phyloP scores from a whole-genome alignment of 2,113 vertebrate genomes.

The Eclectus roratus region DNA sequence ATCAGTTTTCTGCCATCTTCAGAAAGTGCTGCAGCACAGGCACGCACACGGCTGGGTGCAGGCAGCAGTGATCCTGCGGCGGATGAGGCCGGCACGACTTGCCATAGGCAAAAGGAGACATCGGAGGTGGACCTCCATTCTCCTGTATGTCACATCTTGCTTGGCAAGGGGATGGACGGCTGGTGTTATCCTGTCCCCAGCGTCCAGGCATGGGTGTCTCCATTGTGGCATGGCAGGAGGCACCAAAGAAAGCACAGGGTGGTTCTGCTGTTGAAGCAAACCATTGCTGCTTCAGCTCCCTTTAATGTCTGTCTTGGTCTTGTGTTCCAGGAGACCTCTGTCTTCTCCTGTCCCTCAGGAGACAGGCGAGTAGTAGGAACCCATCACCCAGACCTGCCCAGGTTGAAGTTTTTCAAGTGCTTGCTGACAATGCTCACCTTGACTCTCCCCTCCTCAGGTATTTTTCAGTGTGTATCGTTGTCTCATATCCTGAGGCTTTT shows the following conservation, averaged over 20 bases:
- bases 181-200: not conserved
- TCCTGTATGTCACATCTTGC: not conserved
- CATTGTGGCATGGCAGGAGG: fast-evolving
- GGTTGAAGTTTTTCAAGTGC: not conserved
- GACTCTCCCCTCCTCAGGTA: not conserved
- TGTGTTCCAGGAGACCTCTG: not conserved
- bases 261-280: not conserved
- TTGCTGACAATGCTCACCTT: not conserved
- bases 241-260: not conserved
- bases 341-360: not conserved
- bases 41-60: fast-evolving
- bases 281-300: not conserved
- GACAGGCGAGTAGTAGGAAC: not conserved
- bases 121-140: not conserved
- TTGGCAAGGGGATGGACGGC: not conserved
- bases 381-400: not conserved
- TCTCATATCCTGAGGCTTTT: not conserved
- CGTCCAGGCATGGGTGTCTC: not conserved
- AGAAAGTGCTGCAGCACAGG: not conserved
- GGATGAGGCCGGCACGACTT: fast-evolving
- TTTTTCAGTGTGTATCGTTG: not conserved
- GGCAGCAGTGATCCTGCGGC: not conserved
- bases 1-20: conserved; percentile 54
- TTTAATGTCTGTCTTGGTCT: not conserved
- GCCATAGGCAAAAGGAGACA: not conserved